These are phyloP conservation scores for Polypedilum vanderplanki DNA, from an alignment of 1,140 invertebrate species.

Conservation along the genomic window DNA sequence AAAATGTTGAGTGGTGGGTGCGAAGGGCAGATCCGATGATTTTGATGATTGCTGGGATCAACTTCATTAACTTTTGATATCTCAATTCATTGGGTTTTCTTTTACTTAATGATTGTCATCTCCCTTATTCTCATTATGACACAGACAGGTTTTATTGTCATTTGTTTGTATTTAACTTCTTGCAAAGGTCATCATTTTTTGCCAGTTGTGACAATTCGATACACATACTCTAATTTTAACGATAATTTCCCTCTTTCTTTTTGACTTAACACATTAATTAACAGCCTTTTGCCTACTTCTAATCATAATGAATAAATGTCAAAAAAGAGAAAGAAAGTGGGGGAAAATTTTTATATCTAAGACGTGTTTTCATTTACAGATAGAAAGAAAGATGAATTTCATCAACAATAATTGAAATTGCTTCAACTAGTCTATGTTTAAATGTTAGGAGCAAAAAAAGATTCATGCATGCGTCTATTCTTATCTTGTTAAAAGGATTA, in stretches of 20 bases:
- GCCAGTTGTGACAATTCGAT: neutral
- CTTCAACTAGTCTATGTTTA: neutral
- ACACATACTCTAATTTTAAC: constrained; percentile 18
- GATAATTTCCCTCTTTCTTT: neutral
- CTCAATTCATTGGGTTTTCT: constrained; percentile 22
- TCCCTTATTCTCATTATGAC: neutral
- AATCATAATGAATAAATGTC: constrained; percentile 26
- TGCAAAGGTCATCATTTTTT: constrained; percentile 8
- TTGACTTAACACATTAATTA: constrained; percentile 27
- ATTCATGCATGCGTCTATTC: neutral
- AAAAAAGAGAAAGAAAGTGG: neutral
- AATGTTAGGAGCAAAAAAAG: neutral
- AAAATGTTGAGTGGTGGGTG: neutral
- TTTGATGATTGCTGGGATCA: constrained; percentile 24
- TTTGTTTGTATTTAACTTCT: neutral
- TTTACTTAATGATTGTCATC: neutral
- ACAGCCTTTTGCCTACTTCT: neutral
- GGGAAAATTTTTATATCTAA: neutral
- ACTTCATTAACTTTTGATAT: constrained; percentile 29
- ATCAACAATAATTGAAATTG: too few relatives aligned
- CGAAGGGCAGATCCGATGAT: constrained; percentile 25
- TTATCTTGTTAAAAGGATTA: constrained; percentile 27
- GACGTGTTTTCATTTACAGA: constrained; percentile 7
- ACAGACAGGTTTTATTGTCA: neutral
- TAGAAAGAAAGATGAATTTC: too few relatives aligned